Base-by-base conservation (phyloP, 1,140 invertebrate genomes). In the Bombus soroeensis region DNA sequence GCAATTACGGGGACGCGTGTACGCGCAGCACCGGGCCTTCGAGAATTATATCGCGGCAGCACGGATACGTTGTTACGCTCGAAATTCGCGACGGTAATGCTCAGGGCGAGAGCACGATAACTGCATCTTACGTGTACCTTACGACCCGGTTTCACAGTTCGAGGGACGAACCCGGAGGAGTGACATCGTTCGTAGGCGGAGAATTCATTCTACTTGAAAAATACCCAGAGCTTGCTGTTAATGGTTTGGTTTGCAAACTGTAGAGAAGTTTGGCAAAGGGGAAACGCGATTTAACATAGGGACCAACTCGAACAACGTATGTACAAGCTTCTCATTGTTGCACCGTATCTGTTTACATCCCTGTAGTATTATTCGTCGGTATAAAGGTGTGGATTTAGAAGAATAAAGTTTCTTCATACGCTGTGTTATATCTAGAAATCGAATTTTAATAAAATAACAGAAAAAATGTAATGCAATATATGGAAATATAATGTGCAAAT, bases 61-160 rank as follows among this genome's bases (percentile, higher is more conserved):
- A 80, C 66, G 86, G 78, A 85, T 83, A 90, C 85, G 83, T 88
- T 85, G 78, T 85, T 90, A 90, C 89, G 86, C 89, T 88, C 53
- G 87, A 90, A 90, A 90, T 90, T 86, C 73, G 83, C 83, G 80
- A 85, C 83, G 81, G 76, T 90, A 90, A 90, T 88, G 83, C 84
- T 71, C 83, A 82, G 83, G 70, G 64, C 81, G 57, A 62, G 64
- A 74, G 64, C 78, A 70, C 89, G 89, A 89, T 90, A 87, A 86
- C 83, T 87, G 89, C 86, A 90, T 90, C 89, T 90, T 90, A 90
- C 80, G 81, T 87, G 68, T 85, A 89, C 41, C 88, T 90, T 83
- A 88, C 85, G 88, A 90, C 82, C 88, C 75, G 85, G 89, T 85
- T 88, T 87, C 85, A 85, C 76, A 47, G 74, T 81, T 79, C 81